phyloP scores from a whole-genome alignment of 2,888 invertebrate species.

The Adineta ricciae region DNA sequence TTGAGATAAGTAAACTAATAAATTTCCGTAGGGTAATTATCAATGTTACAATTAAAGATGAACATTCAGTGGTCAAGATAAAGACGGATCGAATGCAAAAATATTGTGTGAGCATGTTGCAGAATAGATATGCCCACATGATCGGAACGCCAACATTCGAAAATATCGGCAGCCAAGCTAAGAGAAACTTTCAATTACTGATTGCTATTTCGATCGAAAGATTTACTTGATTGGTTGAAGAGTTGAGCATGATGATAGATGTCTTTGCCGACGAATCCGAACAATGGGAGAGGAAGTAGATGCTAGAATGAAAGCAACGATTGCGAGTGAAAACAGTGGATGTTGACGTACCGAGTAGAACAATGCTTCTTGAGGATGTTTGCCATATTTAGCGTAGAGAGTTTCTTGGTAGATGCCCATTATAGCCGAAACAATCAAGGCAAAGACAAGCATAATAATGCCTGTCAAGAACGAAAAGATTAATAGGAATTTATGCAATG shows the following conservation, averaged over 20 bases:
- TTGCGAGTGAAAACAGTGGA: conserved; percentile 56
- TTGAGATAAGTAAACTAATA: conserved; percentile 82
- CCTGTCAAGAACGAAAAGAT: conserved; percentile 49
- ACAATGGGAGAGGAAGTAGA: conserved; percentile 75
- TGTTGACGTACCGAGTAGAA: conserved; percentile 54
- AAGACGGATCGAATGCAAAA: conserved; percentile 90
- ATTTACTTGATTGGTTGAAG: conserved; percentile 56
- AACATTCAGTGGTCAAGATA: conserved; percentile 79
- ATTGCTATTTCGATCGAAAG: too few relatives aligned
- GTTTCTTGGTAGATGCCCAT: conserved; percentile 91
- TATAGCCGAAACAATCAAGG: conserved; percentile 77
- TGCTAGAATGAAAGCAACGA: conserved; percentile 57
- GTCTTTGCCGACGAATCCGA: conserved; percentile 67
- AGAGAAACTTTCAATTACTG: too few relatives aligned
- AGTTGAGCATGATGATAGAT: conserved; percentile 66
- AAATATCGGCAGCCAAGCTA: background rate
- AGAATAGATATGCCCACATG: conserved; percentile 65
- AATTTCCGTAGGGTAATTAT: conserved; percentile 92
- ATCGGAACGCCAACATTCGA: conserved; percentile 57
- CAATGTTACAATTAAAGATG: conserved; percentile 83
- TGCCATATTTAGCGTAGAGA: conserved; percentile 70
- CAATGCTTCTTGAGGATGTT: conserved; percentile 65
- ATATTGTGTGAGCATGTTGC: conserved; percentile 78
- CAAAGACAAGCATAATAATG: conserved; percentile 70
- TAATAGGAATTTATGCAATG: background rate